These are phyloP conservation scores for Platycnemis pennipes DNA, from an alignment of 2,888 invertebrate genomes.

Conservation along the genomic window DNA sequence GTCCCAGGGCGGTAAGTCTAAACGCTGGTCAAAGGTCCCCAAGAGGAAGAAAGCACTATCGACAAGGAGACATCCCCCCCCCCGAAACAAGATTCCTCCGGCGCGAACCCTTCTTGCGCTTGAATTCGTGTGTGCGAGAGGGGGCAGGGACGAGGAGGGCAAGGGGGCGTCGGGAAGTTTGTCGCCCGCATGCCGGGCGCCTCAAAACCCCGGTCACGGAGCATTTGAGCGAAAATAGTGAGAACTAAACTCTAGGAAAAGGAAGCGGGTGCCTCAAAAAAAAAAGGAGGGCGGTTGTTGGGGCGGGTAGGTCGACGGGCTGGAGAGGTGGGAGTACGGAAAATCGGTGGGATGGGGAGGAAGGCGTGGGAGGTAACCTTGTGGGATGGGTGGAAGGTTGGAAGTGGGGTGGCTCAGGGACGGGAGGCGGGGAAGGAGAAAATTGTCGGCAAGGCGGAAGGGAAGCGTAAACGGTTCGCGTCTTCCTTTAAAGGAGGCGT, in stretches of 20 bases:
- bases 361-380: not conserved
- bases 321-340: not conserved
- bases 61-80: not conserved
- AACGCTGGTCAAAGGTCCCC: not conserved
- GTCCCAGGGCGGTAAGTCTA: not conserved
- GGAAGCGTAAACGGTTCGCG: conserved; percentile 26
- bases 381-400: not conserved
- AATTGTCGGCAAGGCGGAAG: conserved; percentile 17
- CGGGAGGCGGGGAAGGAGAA: not conserved
- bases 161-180: conserved; percentile 13
- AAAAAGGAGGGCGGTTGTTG: not conserved
- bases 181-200: conserved; percentile 57
- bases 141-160: not conserved
- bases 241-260: conserved; percentile 16
- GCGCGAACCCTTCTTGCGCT: not conserved
- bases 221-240: conserved; percentile 52
- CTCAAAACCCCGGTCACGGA: conserved; percentile 44
- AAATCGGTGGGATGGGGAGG: not conserved
- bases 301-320: not conserved
- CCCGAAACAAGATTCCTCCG: not conserved
- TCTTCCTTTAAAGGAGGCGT: conserved; percentile 16
- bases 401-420: not conserved
- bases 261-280: not conserved
- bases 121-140: not conserved
- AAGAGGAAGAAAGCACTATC: not conserved